Base-by-base conservation (phyloP, 2,888 invertebrate genomes). In the Caenorhabditis sinica region DNA sequence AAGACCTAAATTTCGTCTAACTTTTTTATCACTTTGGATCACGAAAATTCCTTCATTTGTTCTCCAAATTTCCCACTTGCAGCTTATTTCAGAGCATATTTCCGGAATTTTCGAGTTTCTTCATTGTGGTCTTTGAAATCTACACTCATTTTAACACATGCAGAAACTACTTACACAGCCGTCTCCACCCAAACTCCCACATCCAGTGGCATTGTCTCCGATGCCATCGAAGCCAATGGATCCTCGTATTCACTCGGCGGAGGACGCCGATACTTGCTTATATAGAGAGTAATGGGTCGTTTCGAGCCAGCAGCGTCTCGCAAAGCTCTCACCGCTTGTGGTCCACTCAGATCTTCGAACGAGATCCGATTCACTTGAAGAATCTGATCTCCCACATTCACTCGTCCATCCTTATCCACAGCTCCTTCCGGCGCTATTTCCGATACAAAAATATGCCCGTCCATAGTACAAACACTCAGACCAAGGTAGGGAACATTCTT, bases 301-400 rank as follows among this genome's bases (percentile, higher is more conserved):
- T 83, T 87, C 6, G 86, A 86, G 17, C 79, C 81, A 23, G 90
- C 88, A 8, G 87, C 88, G 30, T 83, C 87, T 65, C 88, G 76
- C 17, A 92, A 75, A 20, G 90, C 77, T 17, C 82, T 65, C 8
- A 92, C 83, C 0, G 90, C 89, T 63, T 90, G 87, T 13, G 88
- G 79, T 23, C 89, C 90, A 25, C 80, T 86, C 25, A 92, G 81
- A 58, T 90, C 86, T 80, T 92, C 91, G 72, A 92, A 92, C 11
- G 89, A 89, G 2, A 88, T 86, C n/a, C 86, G 71, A 61, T 91
- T 91, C 28, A 91, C 89, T 69, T 92, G 90, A 8, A 91, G 82
- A 30, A 92, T 91, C 71, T 92, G 91, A 85, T 92, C 92, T 15
- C 92, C 92, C 6, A 90, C 88, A 45, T 90, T 90, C 28, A 92